Evolutionary conservation across 2,888 invertebrate genomes (phyloP).

Genomic region (Microplitis manilae): DNA sequence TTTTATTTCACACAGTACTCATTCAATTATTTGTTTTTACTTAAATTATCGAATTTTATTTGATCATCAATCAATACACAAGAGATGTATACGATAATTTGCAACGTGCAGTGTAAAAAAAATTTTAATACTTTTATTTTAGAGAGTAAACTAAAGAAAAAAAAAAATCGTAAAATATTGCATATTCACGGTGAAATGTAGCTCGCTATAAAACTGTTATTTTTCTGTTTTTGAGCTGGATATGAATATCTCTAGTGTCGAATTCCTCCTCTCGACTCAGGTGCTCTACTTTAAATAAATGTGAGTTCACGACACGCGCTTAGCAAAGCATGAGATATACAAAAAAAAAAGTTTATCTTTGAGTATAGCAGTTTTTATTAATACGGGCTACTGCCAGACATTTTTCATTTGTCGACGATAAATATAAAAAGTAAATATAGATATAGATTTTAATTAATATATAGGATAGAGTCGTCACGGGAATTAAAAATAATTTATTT

Average conservation of each 20-base stretch:
- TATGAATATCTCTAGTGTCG: conserved; percentile 19
- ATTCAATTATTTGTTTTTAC: too few species aligned
- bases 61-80: neutral
- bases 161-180: neutral
- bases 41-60: too few species aligned
- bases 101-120: neutral
- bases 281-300: conserved; percentile 30
- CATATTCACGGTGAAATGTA: neutral
- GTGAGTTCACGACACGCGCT: conserved; percentile 26
- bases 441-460: conserved; percentile 4
- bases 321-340: conserved; percentile 2
- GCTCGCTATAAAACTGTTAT: conserved; percentile 1
- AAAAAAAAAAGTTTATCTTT: conserved; percentile 15
- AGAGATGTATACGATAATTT: neutral
- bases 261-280: conserved; percentile 20
- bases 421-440: conserved; percentile 10
- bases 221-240: neutral
- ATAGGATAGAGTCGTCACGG: neutral
- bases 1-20: too few species aligned
- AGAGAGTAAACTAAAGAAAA: neutral
- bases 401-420: conserved; percentile 31
- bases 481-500: neutral
- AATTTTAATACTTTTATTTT: neutral
- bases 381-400: conserved; percentile 30
- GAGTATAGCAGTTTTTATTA: conserved; percentile 35